Conservation (phyloP, 2,113 vertebrate species). For the Carassius carassius region DNA sequence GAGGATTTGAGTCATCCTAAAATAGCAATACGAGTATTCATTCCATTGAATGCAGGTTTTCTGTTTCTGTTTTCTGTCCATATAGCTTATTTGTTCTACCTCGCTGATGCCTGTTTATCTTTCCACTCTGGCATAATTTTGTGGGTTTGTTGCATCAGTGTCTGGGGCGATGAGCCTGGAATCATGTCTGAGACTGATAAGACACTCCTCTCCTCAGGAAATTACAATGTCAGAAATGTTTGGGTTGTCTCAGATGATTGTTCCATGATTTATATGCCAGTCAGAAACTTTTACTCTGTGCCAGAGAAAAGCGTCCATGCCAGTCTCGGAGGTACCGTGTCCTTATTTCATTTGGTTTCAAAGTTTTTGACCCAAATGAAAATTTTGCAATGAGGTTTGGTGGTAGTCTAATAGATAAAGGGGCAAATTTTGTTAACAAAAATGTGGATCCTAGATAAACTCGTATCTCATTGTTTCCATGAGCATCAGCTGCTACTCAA, state of each 20-base stretch:
- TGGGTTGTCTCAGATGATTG: slow-evolving; percentile 17
- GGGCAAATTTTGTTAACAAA: background rate
- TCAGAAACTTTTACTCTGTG: background rate
- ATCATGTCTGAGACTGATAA: slow-evolving; percentile 37
- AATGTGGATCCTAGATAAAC: background rate
- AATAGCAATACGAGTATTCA: background rate
- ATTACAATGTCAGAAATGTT: slow-evolving; percentile 36
- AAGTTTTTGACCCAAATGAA: slow-evolving; percentile 23
- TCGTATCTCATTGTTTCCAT: background rate
- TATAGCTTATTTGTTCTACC: slow-evolving; percentile 13
- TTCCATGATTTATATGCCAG: slow-evolving; percentile 30
- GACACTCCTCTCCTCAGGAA: slow-evolving; percentile 22
- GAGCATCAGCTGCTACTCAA: background rate
- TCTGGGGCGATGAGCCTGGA: slow-evolving; percentile 31
- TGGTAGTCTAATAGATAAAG: background rate
- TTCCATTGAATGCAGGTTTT: slow-evolving; percentile 9
- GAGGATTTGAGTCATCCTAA: slow-evolving; percentile 3
- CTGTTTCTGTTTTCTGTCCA: no score
- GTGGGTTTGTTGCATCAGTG: slow-evolving; percentile 28
- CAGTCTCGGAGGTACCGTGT: background rate
- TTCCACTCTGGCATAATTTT: slow-evolving; percentile 10
- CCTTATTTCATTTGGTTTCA: slow-evolving; percentile 4
- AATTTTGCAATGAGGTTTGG: background rate
- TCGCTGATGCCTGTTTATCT: slow-evolving; percentile 15
- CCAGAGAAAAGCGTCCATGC: background rate